phyloP scores from a whole-genome alignment of 2,888 invertebrate species.

The Cephus pygmeus region DNA sequence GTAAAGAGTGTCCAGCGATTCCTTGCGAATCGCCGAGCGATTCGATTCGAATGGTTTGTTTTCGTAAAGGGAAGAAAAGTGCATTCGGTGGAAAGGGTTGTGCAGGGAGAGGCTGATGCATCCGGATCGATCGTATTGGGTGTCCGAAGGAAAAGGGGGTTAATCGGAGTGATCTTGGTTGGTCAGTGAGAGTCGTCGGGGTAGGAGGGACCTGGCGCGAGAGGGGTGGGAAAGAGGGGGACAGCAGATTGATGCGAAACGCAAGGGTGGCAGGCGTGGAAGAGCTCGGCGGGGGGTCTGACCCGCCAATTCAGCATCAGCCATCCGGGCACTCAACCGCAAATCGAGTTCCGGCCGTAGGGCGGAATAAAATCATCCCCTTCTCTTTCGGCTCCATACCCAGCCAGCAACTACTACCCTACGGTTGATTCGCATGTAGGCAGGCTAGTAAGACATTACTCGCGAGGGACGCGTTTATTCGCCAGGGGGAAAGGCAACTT shows the following conservation, averaged over 20 bases:
- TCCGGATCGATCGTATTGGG: neutral
- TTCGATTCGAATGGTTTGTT: neutral
- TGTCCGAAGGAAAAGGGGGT: neutral
- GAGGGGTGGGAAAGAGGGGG: conserved; percentile 5
- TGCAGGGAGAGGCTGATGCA: neutral
- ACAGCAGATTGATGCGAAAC: conserved; percentile 20
- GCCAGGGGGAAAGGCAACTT: conserved; percentile 9
- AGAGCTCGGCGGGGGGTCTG: conserved; percentile 34
- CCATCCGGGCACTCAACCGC: conserved; percentile 60
- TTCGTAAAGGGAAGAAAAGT: neutral
- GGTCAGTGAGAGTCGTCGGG: neutral
- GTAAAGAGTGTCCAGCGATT: neutral
- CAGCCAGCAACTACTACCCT: conserved; percentile 25
- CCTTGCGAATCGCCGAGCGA: neutral
- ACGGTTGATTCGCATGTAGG: conserved; percentile 44
- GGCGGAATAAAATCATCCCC: conserved; percentile 57
- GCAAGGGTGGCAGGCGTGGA: conserved; percentile 31
- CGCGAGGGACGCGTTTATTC: conserved; percentile 51
- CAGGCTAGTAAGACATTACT: conserved; percentile 48
- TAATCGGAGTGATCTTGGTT: neutral
- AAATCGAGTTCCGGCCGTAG: conserved; percentile 60
- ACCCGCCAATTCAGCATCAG: conserved; percentile 60
- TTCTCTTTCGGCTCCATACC: conserved; percentile 17
- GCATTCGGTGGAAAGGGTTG: neutral
- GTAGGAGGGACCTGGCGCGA: conserved; percentile 2